These are phyloP conservation scores for Diloba caeruleocephala DNA, from an alignment of 2,888 invertebrate species.

Conservation along the genomic window DNA sequence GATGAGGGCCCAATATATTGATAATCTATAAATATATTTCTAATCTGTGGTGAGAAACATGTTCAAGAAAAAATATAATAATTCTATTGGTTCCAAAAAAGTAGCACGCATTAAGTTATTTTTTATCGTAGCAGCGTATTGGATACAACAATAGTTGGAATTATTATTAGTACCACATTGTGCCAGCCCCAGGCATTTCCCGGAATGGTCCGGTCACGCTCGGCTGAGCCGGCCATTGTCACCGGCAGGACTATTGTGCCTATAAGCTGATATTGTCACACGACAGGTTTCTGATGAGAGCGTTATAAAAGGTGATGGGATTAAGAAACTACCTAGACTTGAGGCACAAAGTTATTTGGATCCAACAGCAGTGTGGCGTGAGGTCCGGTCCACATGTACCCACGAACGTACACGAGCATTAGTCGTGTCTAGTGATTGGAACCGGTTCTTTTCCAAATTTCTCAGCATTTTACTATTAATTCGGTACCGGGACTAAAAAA, in stretches of 20 bases:
- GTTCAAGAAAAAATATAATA: too few species aligned
- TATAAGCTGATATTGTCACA: conserved; percentile 15
- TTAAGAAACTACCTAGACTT: conserved; percentile 13
- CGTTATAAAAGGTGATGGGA: conserved; percentile 3
- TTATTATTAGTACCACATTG: conserved; percentile 44
- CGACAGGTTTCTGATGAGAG: conserved; percentile 25
- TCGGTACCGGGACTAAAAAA: too few species aligned
- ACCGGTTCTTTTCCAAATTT: too few species aligned
- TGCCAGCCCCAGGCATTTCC: conserved; percentile 31
- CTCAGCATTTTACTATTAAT: too few species aligned
- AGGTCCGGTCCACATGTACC: not conserved
- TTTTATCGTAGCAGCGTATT: conserved; percentile 21
- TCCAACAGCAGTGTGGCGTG: not conserved
- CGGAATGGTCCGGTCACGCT: conserved; percentile 32
- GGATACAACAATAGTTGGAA: conserved; percentile 38
- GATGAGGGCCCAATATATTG: too few species aligned
- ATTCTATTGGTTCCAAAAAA: conserved; percentile 10
- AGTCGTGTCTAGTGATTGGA: too few species aligned
- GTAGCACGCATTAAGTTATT: conserved; percentile 19
- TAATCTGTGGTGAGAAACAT: too few species aligned
- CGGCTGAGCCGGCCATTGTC: conserved; percentile 17
- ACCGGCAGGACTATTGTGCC: conserved; percentile 10
- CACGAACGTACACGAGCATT: not conserved
- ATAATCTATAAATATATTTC: too few species aligned
- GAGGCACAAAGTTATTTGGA: not conserved